Evolutionary conservation across 2,888 invertebrate species (phyloP), one percentile per base, ranked within the genome.

Genomic region (Clepsis dumicolana): DNA sequence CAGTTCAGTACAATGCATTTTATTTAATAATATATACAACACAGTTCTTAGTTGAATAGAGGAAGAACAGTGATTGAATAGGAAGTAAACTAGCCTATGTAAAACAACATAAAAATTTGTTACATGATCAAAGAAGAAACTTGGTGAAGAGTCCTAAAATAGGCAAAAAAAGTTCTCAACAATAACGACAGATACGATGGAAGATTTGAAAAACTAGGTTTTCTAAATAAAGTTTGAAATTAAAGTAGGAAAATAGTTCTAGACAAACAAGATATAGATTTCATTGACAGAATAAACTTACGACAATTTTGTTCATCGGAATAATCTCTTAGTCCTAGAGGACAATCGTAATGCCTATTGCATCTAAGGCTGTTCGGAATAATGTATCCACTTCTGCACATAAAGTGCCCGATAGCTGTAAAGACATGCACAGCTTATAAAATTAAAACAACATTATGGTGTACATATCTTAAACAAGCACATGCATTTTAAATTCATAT

Each of bases 291-390:
- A 14, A 25, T 71, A 66, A 86, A 96, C 96, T 96, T 96, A 96
- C 96, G 95, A 94, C 97, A 97, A 83, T 95, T 94, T 78, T 94
- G 94, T 90, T 97, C 97, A 85, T 97, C 97, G 44, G 96, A 96
- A 83, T 95, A 94, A 93, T 97, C 97, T 70, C 86, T 90, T 41
- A 70, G 73, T 70, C 86, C 90, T 41, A 70, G 73, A 76, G 89
- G 87, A 85, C 97, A 97, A 92, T 97, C 96, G 77, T 94, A 94
- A 68, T 88, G 89, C 61, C 94, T 94, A 89, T 96, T 95, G 88
- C 96, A 96, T 81, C 94, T 91, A 83, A 91, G 89, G 75, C 85
- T 84, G 74, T 89, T 84, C 38, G 94, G 88, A 80, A 96, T 94
- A 80, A 95, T 94, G 82, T 93, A 93, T 77, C 96, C 95, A 80